Base-by-base conservation (phyloP, 2,888 invertebrate species). In the Caenorhabditis sulstoni region DNA sequence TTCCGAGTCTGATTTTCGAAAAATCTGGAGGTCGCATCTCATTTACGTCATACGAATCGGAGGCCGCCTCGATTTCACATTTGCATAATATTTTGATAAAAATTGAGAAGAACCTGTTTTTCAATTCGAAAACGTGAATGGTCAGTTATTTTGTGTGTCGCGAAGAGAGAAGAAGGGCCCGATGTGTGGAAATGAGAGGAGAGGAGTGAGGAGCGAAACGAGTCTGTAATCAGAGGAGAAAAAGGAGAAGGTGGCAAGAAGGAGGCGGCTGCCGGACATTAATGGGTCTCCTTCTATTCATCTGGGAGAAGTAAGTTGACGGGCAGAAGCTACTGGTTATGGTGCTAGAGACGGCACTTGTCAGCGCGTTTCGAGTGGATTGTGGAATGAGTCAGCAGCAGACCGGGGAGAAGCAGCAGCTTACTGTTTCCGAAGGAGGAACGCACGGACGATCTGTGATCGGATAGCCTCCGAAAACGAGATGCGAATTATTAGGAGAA, bases 21-120 rank as follows among this genome's bases (percentile, higher is more conserved):
- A 41, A 67, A 58, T 58, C 67, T 41, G 37, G 35, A 67, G 66
- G 66, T 59, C 67, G 67, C 16, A 67, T 67, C 67, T 67, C 58
- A 50, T 67, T 67, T 67, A 67, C 67, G 67, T 67, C 67, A 67
- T 67, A 41, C 16, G 50, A 14, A 45, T 3, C 29, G 29, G 7
- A 29, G n/a, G 47, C 29, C 22, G 57, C n/a, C 58, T 58, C 58
- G 50, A 50, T 41, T 45, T 45, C 29, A 20, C 29, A 37, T 61
- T 47, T 65, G 65, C 65, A 67, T 67, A 67, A 67, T 58, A 58
- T 67, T 67, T 67, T 67, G 67, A 67, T 67, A 67, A 67, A 45
- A 67, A 58, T 57, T 47, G 44, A n/a, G 11, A 22, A 39, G 20
- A 58, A 50, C 50, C 50, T 29, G 58, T 23, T 50, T 50, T 52